Conservation (phyloP, 2,113 vertebrate genomes). For the Hyaena hyaena region DNA sequence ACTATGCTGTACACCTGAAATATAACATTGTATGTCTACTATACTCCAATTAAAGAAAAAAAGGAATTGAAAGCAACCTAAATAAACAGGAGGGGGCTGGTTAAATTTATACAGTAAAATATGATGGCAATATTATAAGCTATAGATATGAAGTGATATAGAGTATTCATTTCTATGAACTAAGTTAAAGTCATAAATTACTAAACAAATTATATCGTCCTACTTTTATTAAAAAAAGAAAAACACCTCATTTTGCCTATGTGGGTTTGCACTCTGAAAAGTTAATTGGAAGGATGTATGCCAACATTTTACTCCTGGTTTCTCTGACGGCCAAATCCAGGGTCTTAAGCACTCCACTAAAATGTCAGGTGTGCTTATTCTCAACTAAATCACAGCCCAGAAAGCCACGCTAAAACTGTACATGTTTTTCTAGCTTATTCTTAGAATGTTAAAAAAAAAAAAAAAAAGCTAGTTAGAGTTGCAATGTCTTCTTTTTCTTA, state of each 20-base stretch:
- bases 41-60: neutral
- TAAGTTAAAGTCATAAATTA: neutral
- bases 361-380: neutral
- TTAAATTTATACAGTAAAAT: neutral
- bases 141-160: neutral
- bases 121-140: neutral
- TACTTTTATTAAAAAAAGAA: neutral
- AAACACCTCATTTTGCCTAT: neutral
- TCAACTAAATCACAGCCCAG: neutral
- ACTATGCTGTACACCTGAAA: neutral
- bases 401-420: neutral
- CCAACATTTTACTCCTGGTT: neutral
- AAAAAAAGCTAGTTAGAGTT: neutral
- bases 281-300: neutral
- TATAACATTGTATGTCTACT: neutral
- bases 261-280: neutral
- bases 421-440: neutral
- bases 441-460: neutral
- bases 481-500: neutral
- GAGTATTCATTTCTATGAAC: neutral
- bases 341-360: neutral
- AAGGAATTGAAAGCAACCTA: neutral
- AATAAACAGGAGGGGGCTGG: neutral
- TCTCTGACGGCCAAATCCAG: neutral
- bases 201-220: neutral